These are phyloP conservation scores for Drosophila azteca DNA, from an alignment of 1,140 invertebrate genomes.

Conservation along the genomic window DNA sequence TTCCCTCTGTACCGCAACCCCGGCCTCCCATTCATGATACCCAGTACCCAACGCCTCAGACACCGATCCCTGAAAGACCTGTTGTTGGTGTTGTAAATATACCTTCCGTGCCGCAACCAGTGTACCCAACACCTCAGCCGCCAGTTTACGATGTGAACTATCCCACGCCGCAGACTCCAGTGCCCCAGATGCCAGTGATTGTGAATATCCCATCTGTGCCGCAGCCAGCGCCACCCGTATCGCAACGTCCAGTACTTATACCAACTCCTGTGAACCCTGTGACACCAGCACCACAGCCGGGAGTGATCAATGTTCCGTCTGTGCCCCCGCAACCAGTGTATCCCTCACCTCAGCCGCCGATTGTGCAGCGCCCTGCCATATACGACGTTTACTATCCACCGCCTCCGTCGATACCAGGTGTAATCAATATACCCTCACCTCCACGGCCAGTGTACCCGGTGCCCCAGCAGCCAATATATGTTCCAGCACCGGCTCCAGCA, in stretches of 20 bases:
- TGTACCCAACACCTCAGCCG: slow-evolving; percentile 19
- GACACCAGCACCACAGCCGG: slow-evolving; percentile 31
- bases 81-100: slow-evolving; percentile 71
- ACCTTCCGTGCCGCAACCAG: slow-evolving; percentile 33
- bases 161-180: slow-evolving; percentile 79
- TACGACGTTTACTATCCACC: slow-evolving; percentile 85
- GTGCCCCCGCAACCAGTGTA: slow-evolving; percentile 67
- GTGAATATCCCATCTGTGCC: slow-evolving; percentile 76
- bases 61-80: slow-evolving; percentile 85
- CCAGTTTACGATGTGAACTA: slow-evolving; percentile 72
- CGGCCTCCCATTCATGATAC: background rate
- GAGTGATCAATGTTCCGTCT: slow-evolving; percentile 52
- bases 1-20: slow-evolving; percentile 67
- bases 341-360: slow-evolving; percentile 89
- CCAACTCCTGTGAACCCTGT: slow-evolving; percentile 84
- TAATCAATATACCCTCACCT: slow-evolving; percentile 55
- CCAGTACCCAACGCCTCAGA: slow-evolving; percentile 87
- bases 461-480: slow-evolving; percentile 31
- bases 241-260: slow-evolving; percentile 83
- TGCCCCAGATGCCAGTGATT: slow-evolving; percentile 85
- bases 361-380: slow-evolving; percentile 64
- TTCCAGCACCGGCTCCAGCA: slow-evolving; percentile 17
- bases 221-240: slow-evolving; percentile 19
- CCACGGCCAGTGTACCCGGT: slow-evolving; percentile 27
- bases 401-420: slow-evolving; percentile 23